A percentile compares a stretch with the other conserved stretches of the same genome.
Evolutionary conservation across 2,888 invertebrate species (phyloP).

Genomic region (Gymnocheta viridis): DNA sequence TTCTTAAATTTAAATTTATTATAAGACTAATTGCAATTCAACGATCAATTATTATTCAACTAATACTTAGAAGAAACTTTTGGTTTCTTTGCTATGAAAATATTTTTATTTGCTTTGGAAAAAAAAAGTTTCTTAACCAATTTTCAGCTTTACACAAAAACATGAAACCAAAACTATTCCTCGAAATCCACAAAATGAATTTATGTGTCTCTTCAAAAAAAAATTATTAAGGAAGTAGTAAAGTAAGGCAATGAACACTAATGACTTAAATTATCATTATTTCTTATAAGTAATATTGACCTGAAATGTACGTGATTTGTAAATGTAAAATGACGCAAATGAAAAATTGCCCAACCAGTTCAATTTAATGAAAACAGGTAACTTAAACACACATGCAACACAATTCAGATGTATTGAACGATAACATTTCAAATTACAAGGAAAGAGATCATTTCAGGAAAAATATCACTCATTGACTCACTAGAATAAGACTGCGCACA

Average conservation of each 20-base stretch:
- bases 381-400: neutral
- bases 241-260: constrained; percentile 56
- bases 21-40: too few species aligned
- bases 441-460: constrained; percentile 30
- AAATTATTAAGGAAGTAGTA: constrained; percentile 49
- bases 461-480: neutral
- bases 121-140: neutral
- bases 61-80: too few species aligned
- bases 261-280: constrained; percentile 61
- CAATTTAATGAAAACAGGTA: constrained; percentile 45
- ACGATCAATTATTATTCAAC: too few species aligned
- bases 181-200: constrained; percentile 26
- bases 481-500: neutral
- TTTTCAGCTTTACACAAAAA: neutral
- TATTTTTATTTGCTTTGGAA: neutral
- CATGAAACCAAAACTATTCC: neutral
- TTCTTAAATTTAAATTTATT: too few species aligned
- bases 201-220: neutral
- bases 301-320: constrained; percentile 65
- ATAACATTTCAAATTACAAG: constrained; percentile 41
- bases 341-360: constrained; percentile 47
- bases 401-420: constrained; percentile 40
- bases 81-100: too few species aligned
- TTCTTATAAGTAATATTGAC: constrained; percentile 58
- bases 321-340: constrained; percentile 36